A percentile compares a stretch with the other conserved stretches of the same genome.
Evolutionary conservation across 2,797 vertebrate genomes (phyloP).

Genomic region (Tauraco hartlaubi): DNA sequence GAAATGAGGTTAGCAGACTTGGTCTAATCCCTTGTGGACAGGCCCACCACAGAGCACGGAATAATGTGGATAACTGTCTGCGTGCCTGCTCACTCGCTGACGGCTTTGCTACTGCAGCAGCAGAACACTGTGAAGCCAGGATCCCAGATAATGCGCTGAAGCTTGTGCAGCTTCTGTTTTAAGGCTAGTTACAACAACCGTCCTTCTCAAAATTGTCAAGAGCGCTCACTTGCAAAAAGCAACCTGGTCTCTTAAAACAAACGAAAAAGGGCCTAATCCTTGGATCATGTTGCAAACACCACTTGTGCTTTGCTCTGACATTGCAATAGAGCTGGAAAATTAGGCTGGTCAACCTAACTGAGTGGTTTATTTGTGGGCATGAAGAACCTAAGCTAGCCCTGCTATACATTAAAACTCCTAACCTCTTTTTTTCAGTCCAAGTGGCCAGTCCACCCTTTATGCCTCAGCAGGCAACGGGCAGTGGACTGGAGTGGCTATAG

Average conservation of each 20-base stretch:
- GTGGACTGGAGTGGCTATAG: not conserved
- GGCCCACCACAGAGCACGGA: conserved; percentile 56
- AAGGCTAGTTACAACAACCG: not conserved
- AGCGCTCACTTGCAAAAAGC: not conserved
- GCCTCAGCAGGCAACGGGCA: not conserved
- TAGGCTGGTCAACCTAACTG: not conserved
- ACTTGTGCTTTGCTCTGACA: not conserved
- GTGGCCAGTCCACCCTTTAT: not conserved
- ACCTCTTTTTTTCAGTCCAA: not conserved
- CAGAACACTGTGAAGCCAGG: not conserved
- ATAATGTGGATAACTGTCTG: conserved; percentile 27
- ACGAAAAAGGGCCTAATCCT: not conserved
- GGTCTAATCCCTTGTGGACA: conserved; percentile 52
- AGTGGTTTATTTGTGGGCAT: not conserved
- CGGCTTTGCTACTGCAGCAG: not conserved
- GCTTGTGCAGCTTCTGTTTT: not conserved
- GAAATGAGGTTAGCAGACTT: conserved; percentile 73
- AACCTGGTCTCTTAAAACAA: not conserved
- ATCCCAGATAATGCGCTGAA: not conserved
- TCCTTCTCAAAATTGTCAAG: not conserved
- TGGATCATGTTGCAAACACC: not conserved
- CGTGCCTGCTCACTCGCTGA: not conserved
- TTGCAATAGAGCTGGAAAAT: not conserved
- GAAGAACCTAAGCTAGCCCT: not conserved
- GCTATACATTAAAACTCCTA: not conserved